Conservation (phyloP, 2,888 invertebrate species). For the Agrilus cyanescens region DNA sequence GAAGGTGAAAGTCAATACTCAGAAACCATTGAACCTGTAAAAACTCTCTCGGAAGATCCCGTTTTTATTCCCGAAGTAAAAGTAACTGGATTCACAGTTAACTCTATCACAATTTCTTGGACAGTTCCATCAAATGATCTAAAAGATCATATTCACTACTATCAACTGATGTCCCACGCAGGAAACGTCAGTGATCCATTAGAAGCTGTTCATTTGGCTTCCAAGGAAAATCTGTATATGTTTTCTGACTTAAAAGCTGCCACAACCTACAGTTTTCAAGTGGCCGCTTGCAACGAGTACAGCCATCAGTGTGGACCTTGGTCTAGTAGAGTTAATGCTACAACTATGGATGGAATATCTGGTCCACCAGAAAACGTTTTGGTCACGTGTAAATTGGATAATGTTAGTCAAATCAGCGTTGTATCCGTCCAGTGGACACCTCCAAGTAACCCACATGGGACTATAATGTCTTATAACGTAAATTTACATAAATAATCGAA, state of each 20-base stretch:
- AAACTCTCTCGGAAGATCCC: constrained; percentile 60
- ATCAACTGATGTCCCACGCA: constrained; percentile 53
- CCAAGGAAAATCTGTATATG: constrained; percentile 59
- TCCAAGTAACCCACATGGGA: constrained; percentile 64
- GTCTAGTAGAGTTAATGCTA: constrained; percentile 66
- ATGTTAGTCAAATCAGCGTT: constrained; percentile 45
- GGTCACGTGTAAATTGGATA: constrained; percentile 54
- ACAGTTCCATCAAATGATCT: constrained; percentile 52
- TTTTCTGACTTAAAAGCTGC: constrained; percentile 67
- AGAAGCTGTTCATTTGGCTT: constrained; percentile 53
- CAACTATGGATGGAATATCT: constrained; percentile 72
- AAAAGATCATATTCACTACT: constrained; percentile 62
- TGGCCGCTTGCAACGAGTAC: constrained; percentile 70
- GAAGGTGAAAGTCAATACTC: constrained; percentile 48
- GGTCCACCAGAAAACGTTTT: constrained; percentile 58
- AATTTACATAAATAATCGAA: constrained; percentile 22
- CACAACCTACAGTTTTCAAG: constrained; percentile 69
- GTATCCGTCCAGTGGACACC: constrained; percentile 63
- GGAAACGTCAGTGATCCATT: constrained; percentile 39
- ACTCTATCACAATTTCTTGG: constrained; percentile 77
- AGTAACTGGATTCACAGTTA: constrained; percentile 55
- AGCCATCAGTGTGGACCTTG: constrained; percentile 64
- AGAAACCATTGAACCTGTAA: constrained; percentile 39
- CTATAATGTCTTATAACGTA: constrained; percentile 66
- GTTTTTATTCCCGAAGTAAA: constrained; percentile 66